Percentiles rank a stretch among this genome's conserved stretches.
Evolutionary conservation across 2,797 vertebrate genomes (phyloP).

Genomic region (Crypturellus tataupa): DNA sequence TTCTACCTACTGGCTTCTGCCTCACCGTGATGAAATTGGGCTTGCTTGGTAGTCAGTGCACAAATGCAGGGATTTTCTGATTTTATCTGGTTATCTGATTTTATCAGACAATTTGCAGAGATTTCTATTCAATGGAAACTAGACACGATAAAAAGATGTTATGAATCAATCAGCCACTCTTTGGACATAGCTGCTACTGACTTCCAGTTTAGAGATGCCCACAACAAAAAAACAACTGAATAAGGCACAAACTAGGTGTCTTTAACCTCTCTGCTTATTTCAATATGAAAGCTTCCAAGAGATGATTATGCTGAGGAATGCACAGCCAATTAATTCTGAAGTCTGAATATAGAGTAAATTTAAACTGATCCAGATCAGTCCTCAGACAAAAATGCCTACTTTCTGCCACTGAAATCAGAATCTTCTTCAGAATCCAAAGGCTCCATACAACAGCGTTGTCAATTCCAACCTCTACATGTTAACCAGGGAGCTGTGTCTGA

Average conservation of each 20-base stretch:
- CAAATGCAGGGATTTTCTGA: constrained; percentile 56
- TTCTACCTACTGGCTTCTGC: constrained; percentile 1
- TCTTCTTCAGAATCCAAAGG: not conserved
- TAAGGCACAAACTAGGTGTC: not conserved
- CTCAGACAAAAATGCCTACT: not conserved
- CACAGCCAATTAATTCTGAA: not conserved
- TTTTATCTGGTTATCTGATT: constrained; percentile 37
- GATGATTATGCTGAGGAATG: not conserved
- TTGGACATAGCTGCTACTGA: not conserved
- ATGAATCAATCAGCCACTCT: not conserved
- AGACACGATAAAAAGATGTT: not conserved
- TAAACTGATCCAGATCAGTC: not conserved
- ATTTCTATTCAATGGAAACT: not conserved
- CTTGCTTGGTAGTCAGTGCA: not conserved
- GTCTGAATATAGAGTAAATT: not conserved
- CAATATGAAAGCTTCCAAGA: not conserved
- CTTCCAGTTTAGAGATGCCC: not conserved
- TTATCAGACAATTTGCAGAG: constrained; percentile 34
- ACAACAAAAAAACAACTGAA: not conserved
- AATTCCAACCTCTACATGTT: not conserved
- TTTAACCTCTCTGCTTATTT: constrained; percentile 4
- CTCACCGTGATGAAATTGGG: constrained; percentile 18
- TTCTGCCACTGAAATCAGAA: not conserved
- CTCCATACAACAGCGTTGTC: not conserved
- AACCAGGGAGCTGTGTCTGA: not conserved